A percentile compares a stretch with the other conserved stretches of the same genome.
These are phyloP conservation scores for Sialis lutaria DNA, from an alignment of 2,888 invertebrate species.

Conservation along the genomic window DNA sequence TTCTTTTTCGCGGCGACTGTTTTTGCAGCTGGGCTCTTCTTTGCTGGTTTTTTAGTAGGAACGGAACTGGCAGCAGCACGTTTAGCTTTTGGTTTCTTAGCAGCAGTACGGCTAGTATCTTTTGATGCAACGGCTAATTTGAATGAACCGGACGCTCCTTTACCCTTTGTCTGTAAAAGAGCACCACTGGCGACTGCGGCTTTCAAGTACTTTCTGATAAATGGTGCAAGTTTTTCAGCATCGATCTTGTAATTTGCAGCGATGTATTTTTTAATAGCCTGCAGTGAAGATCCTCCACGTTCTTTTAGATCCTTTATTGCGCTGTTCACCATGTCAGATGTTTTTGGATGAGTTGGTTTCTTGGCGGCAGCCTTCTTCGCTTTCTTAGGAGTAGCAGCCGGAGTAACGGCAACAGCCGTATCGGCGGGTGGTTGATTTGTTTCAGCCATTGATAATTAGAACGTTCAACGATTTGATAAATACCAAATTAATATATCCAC, in stretches of 20 bases:
- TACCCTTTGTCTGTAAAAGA: slow-evolving; percentile 30
- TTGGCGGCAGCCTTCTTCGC: slow-evolving; percentile 22
- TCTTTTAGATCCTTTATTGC: slow-evolving; percentile 35
- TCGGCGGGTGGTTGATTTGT: background rate
- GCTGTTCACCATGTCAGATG: slow-evolving; percentile 35
- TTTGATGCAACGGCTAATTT: slow-evolving; percentile 5
- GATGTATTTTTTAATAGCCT: slow-evolving; percentile 46
- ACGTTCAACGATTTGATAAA: too few relatives aligned
- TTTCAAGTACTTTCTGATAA: too few relatives aligned
- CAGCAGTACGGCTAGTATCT: slow-evolving; percentile 14
- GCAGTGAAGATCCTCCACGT: slow-evolving; percentile 35
- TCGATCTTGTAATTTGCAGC: slow-evolving; percentile 38
- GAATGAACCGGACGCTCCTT: slow-evolving; percentile 32
- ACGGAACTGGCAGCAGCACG: slow-evolving; percentile 12
- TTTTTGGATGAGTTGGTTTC: slow-evolving; percentile 27
- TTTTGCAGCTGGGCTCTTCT: slow-evolving; percentile 7
- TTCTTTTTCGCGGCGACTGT: slow-evolving; percentile 13
- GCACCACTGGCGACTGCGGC: too few relatives aligned
- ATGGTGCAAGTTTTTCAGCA: slow-evolving; percentile 12
- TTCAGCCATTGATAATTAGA: background rate
- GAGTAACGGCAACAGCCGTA: background rate
- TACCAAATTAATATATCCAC: too few relatives aligned
- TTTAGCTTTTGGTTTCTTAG: slow-evolving; percentile 12
- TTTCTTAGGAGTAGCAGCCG: slow-evolving; percentile 7
- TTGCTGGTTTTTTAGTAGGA: slow-evolving; percentile 7